phyloP scores from a whole-genome alignment of 2,888 invertebrate species.

The Agrenia bidenticulata region DNA sequence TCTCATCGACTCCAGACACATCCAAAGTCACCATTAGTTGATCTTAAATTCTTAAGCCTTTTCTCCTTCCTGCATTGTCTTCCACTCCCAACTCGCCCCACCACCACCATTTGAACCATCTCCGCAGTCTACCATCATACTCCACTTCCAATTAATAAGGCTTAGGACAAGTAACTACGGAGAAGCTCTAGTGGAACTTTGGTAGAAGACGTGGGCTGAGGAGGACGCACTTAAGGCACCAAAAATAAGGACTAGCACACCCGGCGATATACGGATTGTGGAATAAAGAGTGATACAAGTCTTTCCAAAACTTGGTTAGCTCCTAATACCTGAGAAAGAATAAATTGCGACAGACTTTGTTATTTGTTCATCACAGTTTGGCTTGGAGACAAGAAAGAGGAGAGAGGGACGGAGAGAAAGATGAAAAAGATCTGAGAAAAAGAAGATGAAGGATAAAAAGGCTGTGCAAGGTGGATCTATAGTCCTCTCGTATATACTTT shows the following conservation, averaged over 20 bases:
- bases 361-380: conserved; percentile 20
- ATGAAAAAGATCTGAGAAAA: conserved; percentile 20
- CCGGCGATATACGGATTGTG: background rate
- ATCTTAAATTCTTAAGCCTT: too few species aligned
- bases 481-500: too few species aligned
- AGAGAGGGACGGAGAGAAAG: conserved; percentile 3
- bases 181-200: too few species aligned
- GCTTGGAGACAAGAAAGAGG: conserved; percentile 6
- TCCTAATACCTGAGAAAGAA: conserved; percentile 18
- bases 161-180: background rate
- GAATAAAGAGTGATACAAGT: conserved; percentile 27
- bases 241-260: background rate
- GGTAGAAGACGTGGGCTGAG: background rate
- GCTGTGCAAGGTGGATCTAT: background rate
- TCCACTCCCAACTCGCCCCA: too few species aligned
- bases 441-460: conserved; percentile 13
- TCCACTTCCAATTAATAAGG: too few species aligned
- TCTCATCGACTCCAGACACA: background rate
- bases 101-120: too few species aligned
- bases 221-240: background rate
- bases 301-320: conserved; percentile 15
- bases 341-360: conserved; percentile 19
- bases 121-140: too few species aligned
- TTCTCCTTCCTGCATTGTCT: too few species aligned
- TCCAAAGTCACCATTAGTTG: too few species aligned